Conservation (phyloP, 2,797 vertebrate species). For the Pseudochaenichthys georgianus region DNA sequence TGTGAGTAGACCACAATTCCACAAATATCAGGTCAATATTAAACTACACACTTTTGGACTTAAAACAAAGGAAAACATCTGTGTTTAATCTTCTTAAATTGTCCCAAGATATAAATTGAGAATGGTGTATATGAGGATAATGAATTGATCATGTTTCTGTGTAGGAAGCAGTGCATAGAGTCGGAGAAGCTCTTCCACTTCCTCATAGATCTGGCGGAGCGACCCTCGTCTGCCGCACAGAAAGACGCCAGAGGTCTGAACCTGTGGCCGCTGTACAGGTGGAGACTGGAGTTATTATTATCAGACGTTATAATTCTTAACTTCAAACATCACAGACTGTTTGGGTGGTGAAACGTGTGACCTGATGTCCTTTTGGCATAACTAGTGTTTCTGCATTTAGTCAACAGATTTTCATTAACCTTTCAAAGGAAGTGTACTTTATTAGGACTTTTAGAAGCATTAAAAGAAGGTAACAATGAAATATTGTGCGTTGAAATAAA, state of each 20-base stretch:
- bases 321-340: not conserved
- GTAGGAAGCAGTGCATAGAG: slow-evolving; percentile 85
- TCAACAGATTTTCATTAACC: too few relatives aligned
- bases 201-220: slow-evolving; percentile 77
- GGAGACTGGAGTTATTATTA: not conserved
- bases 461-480: not conserved
- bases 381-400: too few relatives aligned
- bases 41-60: not conserved
- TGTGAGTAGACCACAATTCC: slow-evolving; percentile 71
- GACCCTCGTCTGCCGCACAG: slow-evolving; percentile 51
- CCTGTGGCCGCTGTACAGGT: slow-evolving; percentile 80
- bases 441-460: not conserved
- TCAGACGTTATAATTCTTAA: not conserved
- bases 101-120: not conserved
- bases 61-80: too few relatives aligned
- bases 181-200: slow-evolving; percentile 85
- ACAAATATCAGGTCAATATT: too few relatives aligned
- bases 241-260: slow-evolving; percentile 67
- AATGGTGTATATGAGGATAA: too few relatives aligned
- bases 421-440: not conserved
- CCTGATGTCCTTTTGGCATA: not conserved
- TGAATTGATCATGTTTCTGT: not conserved
- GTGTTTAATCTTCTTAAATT: not conserved
- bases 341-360: not conserved
- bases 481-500: not conserved